These are phyloP conservation scores for Progne subis DNA, from an alignment of 2,113 vertebrate species.

Conservation along the genomic window DNA sequence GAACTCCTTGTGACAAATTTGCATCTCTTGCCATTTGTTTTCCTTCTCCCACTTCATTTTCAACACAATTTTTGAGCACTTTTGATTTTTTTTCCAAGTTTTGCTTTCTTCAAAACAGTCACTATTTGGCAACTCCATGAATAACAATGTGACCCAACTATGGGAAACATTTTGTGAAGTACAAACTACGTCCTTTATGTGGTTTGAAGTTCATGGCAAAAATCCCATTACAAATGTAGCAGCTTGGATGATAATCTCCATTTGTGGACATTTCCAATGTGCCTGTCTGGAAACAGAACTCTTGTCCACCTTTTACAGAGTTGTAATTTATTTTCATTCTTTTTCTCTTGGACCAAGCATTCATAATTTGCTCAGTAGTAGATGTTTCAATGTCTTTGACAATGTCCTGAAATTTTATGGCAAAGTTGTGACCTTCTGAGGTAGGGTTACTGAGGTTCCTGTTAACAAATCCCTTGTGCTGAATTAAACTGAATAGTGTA, in stretches of 20 bases:
- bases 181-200: background rate
- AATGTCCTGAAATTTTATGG: background rate
- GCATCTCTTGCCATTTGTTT: background rate
- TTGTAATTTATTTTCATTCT: background rate
- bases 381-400: background rate
- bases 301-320: background rate
- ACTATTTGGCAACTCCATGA: background rate
- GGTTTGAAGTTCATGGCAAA: background rate
- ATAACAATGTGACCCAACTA: rapidly evolving
- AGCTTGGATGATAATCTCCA: background rate
- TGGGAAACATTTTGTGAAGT: background rate
- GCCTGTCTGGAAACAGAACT: background rate
- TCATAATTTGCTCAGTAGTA: background rate
- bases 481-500: background rate
- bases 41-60: background rate
- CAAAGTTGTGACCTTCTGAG: background rate
- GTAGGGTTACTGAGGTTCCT: background rate
- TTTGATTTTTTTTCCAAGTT: background rate
- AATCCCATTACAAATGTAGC: background rate
- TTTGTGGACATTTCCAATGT: background rate
- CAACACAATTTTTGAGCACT: background rate
- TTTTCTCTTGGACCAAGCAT: background rate
- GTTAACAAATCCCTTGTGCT: background rate
- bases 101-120: background rate
- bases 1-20: background rate